Percentiles rank a stretch among this genome's conserved stretches.
Conservation (phyloP, 2,113 vertebrate genomes). For the cattle (Bos taurus) region ARS-UCD2.0 NC_037334.1:23759501-23760000, state of each 20-base stretch:
- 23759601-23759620: slow-evolving; percentile 7
- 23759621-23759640: neutral
- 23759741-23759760: neutral
- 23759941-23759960: neutral
- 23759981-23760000: neutral
- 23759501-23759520: slow-evolving; percentile 23
- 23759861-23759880: neutral
- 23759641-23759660: neutral
- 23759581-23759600: slow-evolving; percentile 26
- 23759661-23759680: neutral
- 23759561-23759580: neutral
- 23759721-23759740: neutral
- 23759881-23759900: neutral
- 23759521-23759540: neutral
- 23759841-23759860: neutral
- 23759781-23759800: neutral
- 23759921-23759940: neutral
- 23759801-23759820: neutral
- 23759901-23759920: neutral
- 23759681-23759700: neutral
- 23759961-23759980: neutral
- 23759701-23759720: neutral
- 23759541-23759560: neutral
- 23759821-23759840: neutral
- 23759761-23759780: neutral